phyloP scores from a whole-genome alignment of 2,888 invertebrate genomes.

The Prenolepis imparis region DNA sequence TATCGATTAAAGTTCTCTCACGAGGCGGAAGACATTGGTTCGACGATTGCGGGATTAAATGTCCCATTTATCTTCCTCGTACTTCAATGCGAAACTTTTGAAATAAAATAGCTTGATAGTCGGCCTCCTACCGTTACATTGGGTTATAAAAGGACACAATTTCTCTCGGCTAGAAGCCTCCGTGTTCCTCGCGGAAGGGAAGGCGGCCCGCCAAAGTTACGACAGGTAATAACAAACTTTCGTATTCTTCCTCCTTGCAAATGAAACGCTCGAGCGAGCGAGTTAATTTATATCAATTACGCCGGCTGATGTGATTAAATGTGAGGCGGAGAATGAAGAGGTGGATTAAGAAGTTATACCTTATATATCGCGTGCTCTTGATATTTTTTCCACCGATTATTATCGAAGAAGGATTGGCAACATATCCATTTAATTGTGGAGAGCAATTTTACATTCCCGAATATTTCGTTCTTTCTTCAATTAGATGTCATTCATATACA shows the following conservation, averaged over 20 bases:
- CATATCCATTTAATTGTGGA: neutral
- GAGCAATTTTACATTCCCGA: neutral
- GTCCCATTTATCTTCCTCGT: slow-evolving; percentile 49
- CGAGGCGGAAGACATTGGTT: slow-evolving; percentile 29
- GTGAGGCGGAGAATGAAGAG: slow-evolving; percentile 43
- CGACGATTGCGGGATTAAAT: slow-evolving; percentile 46
- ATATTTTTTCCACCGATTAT: slow-evolving; percentile 35
- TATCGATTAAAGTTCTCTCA: slow-evolving; percentile 28
- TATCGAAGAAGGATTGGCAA: neutral
- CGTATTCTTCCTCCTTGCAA: slow-evolving; percentile 60
- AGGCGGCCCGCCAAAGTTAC: slow-evolving; percentile 57
- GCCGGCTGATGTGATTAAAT: slow-evolving; percentile 65
- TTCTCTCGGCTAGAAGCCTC: slow-evolving; percentile 52
- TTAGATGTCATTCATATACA: neutral
- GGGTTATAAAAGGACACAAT: slow-evolving; percentile 39
- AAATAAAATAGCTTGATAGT: slow-evolving; percentile 56
- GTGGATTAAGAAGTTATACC: slow-evolving; percentile 27
- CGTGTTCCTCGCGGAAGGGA: slow-evolving; percentile 43
- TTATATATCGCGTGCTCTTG: slow-evolving; percentile 25
- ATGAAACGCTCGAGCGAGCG: slow-evolving; percentile 59
- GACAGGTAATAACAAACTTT: slow-evolving; percentile 68
- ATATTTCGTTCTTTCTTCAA: neutral
- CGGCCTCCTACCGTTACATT: slow-evolving; percentile 34
- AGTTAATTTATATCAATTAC: slow-evolving; percentile 73
- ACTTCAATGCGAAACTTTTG: slow-evolving; percentile 51